Conservation (phyloP, 2,888 invertebrate genomes). For the Criorhina ranunculi region DNA sequence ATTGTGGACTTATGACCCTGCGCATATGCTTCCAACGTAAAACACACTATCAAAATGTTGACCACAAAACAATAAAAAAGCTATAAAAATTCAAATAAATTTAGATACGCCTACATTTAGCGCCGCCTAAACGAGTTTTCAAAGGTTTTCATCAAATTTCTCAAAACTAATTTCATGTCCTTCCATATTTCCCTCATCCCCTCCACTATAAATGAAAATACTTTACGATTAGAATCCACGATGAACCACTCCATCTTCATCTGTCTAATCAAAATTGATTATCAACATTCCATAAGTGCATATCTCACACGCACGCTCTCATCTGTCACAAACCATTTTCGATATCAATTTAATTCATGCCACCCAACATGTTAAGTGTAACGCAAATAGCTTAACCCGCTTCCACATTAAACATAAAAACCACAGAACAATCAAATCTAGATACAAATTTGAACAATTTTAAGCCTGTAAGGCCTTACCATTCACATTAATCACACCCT, state of each 20-base stretch:
- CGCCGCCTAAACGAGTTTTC: neutral
- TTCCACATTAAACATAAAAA: slow-evolving; percentile 5
- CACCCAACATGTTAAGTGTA: slow-evolving; percentile 58
- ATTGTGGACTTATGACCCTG: no score
- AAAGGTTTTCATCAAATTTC: neutral
- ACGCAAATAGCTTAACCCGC: slow-evolving; percentile 13
- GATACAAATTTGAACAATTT: neutral
- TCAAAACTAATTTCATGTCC: neutral
- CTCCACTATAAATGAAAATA: neutral
- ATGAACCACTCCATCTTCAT: slow-evolving; percentile 32
- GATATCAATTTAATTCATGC: slow-evolving; percentile 54
- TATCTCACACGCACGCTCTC: slow-evolving; percentile 33
- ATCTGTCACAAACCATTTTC: slow-evolving; percentile 23
- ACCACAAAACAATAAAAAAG: neutral
- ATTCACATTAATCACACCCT: slow-evolving; percentile 67
- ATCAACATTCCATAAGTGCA: slow-evolving; percentile 48
- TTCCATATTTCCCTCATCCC: neutral
- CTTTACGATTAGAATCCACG: neutral
- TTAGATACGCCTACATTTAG: neutral
- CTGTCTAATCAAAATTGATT: slow-evolving; percentile 65
- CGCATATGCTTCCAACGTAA: no score
- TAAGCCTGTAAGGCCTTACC: slow-evolving; percentile 14
- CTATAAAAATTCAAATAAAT: neutral
- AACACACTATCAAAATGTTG: neutral
- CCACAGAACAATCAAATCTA: no score